Percentiles rank a stretch among this genome's conserved stretches.
Evolutionary conservation across 2,888 invertebrate species (phyloP).

Genomic region (Alsophila aescularia): DNA sequence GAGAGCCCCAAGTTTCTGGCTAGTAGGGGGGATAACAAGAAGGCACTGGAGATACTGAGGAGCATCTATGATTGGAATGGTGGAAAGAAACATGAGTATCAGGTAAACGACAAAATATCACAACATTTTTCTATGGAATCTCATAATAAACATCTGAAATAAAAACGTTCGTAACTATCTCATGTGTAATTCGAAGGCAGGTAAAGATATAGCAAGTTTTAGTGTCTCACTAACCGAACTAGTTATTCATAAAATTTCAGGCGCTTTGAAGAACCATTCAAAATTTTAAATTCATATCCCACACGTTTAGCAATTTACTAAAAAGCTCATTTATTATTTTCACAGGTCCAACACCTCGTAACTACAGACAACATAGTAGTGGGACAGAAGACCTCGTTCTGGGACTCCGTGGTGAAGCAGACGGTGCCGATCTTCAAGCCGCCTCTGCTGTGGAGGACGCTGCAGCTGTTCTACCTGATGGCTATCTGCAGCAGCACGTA

Average conservation of each 20-base stretch:
- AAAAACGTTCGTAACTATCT: too few relatives aligned
- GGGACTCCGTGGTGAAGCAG: slow-evolving; percentile 72
- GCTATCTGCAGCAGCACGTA: slow-evolving; percentile 86
- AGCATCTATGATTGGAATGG: slow-evolving; percentile 55
- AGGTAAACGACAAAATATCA: slow-evolving; percentile 42
- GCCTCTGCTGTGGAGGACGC: slow-evolving; percentile 78
- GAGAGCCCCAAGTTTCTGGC: slow-evolving; percentile 91
- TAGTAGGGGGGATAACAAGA: slow-evolving; percentile 81
- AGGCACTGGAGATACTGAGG: slow-evolving; percentile 76
- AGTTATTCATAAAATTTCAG: too few relatives aligned
- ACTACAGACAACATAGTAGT: slow-evolving; percentile 19
- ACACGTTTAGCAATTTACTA: too few relatives aligned
- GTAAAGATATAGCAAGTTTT: too few relatives aligned
- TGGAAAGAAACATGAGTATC: slow-evolving; percentile 49
- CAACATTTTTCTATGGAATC: too few relatives aligned
- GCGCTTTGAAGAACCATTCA: too few relatives aligned
- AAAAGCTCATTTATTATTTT: not conserved
- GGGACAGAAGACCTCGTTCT: slow-evolving; percentile 47
- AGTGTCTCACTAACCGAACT: too few relatives aligned
- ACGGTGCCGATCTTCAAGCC: slow-evolving; percentile 78
- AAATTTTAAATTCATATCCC: too few relatives aligned
- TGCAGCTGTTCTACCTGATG: slow-evolving; percentile 80
- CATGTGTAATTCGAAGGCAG: too few relatives aligned
- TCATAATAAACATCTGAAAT: too few relatives aligned
- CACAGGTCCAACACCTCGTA: slow-evolving; percentile 55